phyloP scores from a whole-genome alignment of 2,797 vertebrate genomes.

The Pangasius djambal region DNA sequence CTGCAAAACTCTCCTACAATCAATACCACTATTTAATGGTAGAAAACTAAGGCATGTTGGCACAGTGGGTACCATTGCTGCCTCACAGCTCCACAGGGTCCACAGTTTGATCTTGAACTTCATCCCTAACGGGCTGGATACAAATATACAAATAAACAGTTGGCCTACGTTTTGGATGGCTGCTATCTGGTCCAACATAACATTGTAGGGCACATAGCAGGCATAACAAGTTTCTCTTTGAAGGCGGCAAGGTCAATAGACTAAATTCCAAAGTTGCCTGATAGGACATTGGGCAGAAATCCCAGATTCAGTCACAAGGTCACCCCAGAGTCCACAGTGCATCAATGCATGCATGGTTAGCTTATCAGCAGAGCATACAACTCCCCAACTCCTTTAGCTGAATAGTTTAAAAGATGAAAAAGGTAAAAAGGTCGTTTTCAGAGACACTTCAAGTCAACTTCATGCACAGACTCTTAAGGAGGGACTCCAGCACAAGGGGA shows the following conservation, averaged over 20 bases:
- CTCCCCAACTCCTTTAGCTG: background rate
- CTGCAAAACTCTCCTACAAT: background rate
- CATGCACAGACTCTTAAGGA: background rate
- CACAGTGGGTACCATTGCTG: background rate
- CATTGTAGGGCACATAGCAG: background rate
- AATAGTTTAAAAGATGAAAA: background rate
- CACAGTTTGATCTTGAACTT: background rate
- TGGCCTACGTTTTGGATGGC: background rate
- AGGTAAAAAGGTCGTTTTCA: background rate
- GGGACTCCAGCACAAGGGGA: background rate
- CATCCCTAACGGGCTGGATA: background rate
- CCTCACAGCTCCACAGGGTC: background rate
- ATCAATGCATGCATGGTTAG: background rate
- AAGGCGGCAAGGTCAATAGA: background rate
- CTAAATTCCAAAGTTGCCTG: background rate
- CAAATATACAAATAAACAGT: background rate
- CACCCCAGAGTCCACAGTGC: background rate
- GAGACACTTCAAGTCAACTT: background rate
- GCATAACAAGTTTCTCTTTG: background rate
- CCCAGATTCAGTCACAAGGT: background rate
- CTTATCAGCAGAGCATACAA: background rate
- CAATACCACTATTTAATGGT: background rate
- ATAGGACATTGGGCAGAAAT: background rate
- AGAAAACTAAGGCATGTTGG: background rate
- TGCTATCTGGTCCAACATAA: background rate